phyloP scores from a whole-genome alignment of 2,888 invertebrate species.

The Caenorhabditis uteleia region DNA sequence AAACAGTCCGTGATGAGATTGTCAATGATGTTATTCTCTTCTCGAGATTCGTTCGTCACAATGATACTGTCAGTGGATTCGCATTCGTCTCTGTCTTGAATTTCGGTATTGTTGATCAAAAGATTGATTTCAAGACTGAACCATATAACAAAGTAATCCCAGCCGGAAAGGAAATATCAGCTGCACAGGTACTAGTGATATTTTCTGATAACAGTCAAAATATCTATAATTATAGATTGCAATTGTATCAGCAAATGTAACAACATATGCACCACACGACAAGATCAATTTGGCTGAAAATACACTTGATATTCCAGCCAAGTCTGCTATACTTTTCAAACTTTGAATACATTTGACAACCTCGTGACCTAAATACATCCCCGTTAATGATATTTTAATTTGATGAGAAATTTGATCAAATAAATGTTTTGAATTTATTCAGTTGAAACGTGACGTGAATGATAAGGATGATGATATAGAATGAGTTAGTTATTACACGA shows the following conservation, averaged over 20 bases:
- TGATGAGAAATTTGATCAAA: not conserved
- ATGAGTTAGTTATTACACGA: not conserved
- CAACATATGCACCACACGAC: slow-evolving; percentile 30
- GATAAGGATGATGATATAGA: not conserved
- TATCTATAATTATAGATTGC: slow-evolving; percentile 39
- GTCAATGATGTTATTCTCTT: slow-evolving; percentile 44
- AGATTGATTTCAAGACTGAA: slow-evolving; percentile 14
- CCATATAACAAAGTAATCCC: slow-evolving; percentile 33
- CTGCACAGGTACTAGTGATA: not conserved
- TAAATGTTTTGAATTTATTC: not conserved
- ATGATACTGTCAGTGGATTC: slow-evolving; percentile 41
- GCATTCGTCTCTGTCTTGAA: slow-evolving; percentile 41
- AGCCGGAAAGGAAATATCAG: slow-evolving; percentile 23
- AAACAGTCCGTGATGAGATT: slow-evolving; percentile 37
- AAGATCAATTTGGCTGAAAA: slow-evolving; percentile 24
- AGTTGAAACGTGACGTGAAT: not conserved
- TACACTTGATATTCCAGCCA: slow-evolving; percentile 38
- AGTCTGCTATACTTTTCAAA: slow-evolving; percentile 49
- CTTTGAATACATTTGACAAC: slow-evolving; percentile 15
- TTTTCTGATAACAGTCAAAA: no score
- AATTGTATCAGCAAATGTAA: slow-evolving; percentile 43
- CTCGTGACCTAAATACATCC: no score
- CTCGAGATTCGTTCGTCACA: slow-evolving; percentile 36
- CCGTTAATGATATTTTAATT: no score
- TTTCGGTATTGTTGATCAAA: slow-evolving; percentile 38